phyloP scores from a whole-genome alignment of 2,113 vertebrate species.

The Todiramphus saurophagus region DNA sequence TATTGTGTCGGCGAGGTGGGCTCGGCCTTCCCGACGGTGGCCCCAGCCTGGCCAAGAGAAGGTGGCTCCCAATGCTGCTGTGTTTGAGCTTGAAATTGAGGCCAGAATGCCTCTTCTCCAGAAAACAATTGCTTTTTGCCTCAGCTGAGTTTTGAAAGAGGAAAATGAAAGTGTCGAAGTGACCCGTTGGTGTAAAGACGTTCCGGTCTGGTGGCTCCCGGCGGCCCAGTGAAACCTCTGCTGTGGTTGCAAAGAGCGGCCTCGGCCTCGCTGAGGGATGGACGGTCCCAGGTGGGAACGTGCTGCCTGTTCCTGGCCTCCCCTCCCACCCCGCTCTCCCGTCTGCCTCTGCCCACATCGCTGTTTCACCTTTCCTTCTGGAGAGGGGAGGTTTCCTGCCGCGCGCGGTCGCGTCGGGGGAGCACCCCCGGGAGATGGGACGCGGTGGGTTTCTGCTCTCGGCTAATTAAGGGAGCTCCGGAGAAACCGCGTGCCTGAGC shows the following conservation, averaged over 20 bases:
- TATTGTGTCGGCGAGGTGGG: rapidly evolving
- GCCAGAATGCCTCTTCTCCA: neutral
- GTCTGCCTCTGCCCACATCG: neutral
- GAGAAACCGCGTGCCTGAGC: neutral
- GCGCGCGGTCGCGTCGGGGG: too few relatives aligned
- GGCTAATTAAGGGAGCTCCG: neutral
- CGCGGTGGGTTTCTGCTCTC: neutral
- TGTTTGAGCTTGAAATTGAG: rapidly evolving
- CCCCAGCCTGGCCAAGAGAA: neutral
- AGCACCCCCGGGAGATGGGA: neutral
- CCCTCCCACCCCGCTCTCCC: neutral
- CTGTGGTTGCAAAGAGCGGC: neutral
- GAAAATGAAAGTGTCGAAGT: neutral
- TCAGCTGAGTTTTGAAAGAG: neutral
- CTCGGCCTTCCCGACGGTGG: rapidly evolving
- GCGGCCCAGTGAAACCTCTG: neutral
- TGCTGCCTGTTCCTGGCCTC: rapidly evolving
- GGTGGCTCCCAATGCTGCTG: neutral
- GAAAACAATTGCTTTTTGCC: neutral
- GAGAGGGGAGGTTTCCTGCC: too few relatives aligned
- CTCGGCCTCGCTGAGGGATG: too few relatives aligned
- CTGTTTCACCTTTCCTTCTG: neutral
- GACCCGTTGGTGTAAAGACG: neutral
- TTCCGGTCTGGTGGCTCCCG: neutral
- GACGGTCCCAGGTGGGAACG: neutral